Evolutionary conservation across 2,888 invertebrate species (phyloP).

Genomic region (Agelastica alni): DNA sequence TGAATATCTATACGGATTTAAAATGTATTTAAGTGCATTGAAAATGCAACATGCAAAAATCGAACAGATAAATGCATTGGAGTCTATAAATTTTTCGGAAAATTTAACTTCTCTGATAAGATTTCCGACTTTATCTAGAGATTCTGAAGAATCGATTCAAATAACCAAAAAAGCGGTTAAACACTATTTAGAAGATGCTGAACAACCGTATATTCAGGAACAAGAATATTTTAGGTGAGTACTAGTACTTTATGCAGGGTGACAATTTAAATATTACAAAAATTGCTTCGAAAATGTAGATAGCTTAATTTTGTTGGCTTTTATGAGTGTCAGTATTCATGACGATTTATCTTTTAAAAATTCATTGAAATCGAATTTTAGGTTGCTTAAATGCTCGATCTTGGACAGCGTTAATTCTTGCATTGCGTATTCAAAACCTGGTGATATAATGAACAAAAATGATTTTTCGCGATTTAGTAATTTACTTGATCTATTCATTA

Average conservation of each 20-base stretch:
- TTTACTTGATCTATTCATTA: constrained; percentile 66
- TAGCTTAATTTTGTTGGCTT: too few relatives aligned
- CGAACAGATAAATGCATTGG: neutral
- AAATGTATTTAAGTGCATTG: constrained; percentile 55
- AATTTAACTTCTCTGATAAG: constrained; percentile 58
- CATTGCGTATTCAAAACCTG: constrained; percentile 57
- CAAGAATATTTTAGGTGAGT: constrained; percentile 60
- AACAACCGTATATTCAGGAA: constrained; percentile 33
- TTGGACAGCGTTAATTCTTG: constrained; percentile 71
- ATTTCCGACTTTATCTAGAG: constrained; percentile 57
- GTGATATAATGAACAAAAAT: constrained; percentile 37
- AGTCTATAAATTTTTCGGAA: neutral
- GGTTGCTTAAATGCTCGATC: constrained; percentile 71
- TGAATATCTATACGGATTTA: constrained; percentile 69
- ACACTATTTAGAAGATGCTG: constrained; percentile 36
- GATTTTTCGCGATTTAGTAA: constrained; percentile 57
- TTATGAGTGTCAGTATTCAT: too few relatives aligned
- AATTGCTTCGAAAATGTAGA: too few relatives aligned
- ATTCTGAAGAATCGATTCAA: neutral
- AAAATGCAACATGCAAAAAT: constrained; percentile 1
- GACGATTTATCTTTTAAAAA: neutral
- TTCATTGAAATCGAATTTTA: too few relatives aligned
- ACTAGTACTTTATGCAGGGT: too few relatives aligned
- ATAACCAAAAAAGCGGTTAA: constrained; percentile 40
- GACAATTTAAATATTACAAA: too few relatives aligned